phyloP scores from a whole-genome alignment of 2,113 vertebrate genomes.

The Petrocephalus zakoni region DNA sequence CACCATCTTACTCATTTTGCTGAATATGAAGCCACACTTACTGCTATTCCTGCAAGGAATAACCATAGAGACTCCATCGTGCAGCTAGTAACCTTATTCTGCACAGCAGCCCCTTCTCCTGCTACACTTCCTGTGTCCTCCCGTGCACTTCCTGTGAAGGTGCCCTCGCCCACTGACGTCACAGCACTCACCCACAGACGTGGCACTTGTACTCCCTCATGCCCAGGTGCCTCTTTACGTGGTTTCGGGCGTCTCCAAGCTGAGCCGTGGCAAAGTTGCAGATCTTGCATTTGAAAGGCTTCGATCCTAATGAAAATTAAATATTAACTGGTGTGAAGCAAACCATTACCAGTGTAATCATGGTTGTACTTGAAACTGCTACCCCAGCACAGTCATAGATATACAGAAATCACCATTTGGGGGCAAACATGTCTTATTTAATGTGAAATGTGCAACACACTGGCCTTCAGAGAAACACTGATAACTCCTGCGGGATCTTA shows the following conservation, averaged over 20 bases:
- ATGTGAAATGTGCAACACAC: not conserved
- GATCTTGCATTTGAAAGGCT: slow-evolving; percentile 98
- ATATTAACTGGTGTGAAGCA: not conserved
- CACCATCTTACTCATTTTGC: not conserved
- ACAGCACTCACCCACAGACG: slow-evolving; percentile 92
- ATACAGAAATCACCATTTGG: not conserved
- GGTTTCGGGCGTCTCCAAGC: slow-evolving; percentile 95
- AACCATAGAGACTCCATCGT: not conserved
- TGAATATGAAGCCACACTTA: not conserved
- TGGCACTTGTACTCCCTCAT: slow-evolving; percentile 99
- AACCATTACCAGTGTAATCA: not conserved
- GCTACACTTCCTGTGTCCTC: not conserved
- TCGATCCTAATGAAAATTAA: slow-evolving; percentile 77
- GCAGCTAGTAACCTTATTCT: not conserved
- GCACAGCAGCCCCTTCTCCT: not conserved
- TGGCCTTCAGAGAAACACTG: not conserved
- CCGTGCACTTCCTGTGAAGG: not conserved
- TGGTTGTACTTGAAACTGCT: not conserved
- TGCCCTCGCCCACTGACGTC: not conserved
- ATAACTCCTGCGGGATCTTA: not conserved
- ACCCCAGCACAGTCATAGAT: not conserved
- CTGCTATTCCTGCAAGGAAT: not conserved
- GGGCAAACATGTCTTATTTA: not conserved
- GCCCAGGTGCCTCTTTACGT: slow-evolving; percentile 96
- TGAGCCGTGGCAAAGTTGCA: slow-evolving; percentile 98